These are phyloP conservation scores for Menura novaehollandiae DNA, from an alignment of 2,113 vertebrate species.

Conservation along the genomic window DNA sequence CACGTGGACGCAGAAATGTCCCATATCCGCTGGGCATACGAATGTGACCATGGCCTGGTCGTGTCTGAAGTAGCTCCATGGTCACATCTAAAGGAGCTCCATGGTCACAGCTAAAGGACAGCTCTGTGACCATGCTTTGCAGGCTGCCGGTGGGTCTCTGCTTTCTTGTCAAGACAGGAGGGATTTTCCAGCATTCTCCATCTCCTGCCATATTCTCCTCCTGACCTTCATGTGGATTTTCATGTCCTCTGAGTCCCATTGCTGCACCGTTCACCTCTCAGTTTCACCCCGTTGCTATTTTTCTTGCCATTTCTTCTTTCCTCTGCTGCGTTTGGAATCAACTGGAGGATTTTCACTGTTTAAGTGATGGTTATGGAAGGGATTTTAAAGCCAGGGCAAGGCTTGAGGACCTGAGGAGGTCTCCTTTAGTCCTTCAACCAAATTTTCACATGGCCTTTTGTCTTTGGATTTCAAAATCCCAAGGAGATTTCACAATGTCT, in stretches of 20 bases:
- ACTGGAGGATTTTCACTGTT: neutral
- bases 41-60: fast-evolving
- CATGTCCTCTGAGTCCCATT: neutral
- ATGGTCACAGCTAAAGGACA: neutral
- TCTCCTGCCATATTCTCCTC: neutral
- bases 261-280: neutral
- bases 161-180: neutral
- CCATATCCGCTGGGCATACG: fast-evolving
- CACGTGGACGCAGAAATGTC: fast-evolving
- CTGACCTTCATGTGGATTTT: neutral
- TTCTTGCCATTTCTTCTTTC: neutral
- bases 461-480: neutral
- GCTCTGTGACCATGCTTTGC: neutral
- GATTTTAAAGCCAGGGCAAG: neutral
- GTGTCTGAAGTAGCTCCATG: neutral
- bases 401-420: neutral
- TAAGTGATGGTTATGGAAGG: neutral
- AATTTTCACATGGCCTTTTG: neutral
- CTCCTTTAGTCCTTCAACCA: neutral
- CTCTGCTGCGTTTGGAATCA: neutral
- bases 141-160: neutral
- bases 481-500: neutral
- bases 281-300: fast-evolving
- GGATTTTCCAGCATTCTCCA: neutral
- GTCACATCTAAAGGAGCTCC: neutral